Evolutionary conservation across 2,888 invertebrate species (phyloP), one percentile per base, ranked within the genome.

Genomic region (Cephalotes varians): DNA sequence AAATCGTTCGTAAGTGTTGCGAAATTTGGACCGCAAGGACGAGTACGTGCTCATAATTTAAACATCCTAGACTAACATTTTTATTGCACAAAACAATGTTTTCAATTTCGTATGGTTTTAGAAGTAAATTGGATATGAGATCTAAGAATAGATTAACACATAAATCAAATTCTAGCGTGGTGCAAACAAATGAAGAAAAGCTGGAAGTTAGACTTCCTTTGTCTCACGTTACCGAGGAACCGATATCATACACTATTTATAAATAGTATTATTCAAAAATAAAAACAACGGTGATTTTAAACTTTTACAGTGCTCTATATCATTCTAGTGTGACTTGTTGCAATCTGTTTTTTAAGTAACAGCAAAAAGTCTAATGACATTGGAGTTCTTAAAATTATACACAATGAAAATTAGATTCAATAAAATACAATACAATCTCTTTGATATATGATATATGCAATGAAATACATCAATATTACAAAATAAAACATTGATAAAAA

Each of bases 181-280:
- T 37, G 51, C 28, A 65, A 62, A 64, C 47, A 56, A 44, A 21
- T 34, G 72, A 80, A 79, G 87, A 87, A 87, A 58, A 54, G 49
- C 80, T 81, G 67, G 40, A 34, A 47, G 44, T 47, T 86, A 83
- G 47, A 81, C 74, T 87, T 83, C 72, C 85, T 86, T 87, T 83
- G 71, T 80, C 71, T 56, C 65, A 81, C 82, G 76, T 86, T 86
- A 74, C 49, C 44, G 10, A 83, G 81, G 73, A 79, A 62, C 1
- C 21, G 6, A 40, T 12, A 28, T 15, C 15, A 47, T 10, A 18
- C 25, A 12, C n/a, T 18, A 34, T 64, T n/a, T 64, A 12, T 9
- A 25, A 74, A 62, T 25, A 49, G 0, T 3, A 37, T 3, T 58
- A 34, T 49, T 62, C 1, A 18, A 47, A 12, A 62, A 37, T 25